Conservation (phyloP, 2,888 invertebrate species). For the Pterobdella sp. region DNA sequence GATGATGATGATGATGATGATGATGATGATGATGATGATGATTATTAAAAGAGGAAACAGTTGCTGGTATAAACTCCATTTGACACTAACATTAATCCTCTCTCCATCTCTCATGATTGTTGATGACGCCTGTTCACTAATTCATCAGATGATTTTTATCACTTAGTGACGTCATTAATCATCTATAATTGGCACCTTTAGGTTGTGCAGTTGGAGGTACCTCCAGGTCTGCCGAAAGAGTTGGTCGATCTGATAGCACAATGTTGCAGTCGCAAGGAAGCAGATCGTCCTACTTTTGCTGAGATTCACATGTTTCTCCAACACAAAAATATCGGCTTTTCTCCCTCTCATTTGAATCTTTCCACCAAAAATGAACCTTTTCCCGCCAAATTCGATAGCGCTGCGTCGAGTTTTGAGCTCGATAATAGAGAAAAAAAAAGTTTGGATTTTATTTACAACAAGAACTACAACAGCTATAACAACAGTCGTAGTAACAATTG, state of each 20-base stretch:
- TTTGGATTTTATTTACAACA: not conserved
- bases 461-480: not conserved
- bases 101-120: too few relatives aligned
- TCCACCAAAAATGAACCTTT: too few relatives aligned
- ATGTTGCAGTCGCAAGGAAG: slow-evolving; percentile 76
- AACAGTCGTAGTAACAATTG: not conserved
- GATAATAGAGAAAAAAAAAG: not conserved
- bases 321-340: slow-evolving; percentile 49
- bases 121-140: too few relatives aligned
- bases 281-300: slow-evolving; percentile 73
- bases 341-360: too few relatives aligned
- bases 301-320: slow-evolving; percentile 78
- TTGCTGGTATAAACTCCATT: too few relatives aligned
- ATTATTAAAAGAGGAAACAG: not conserved
- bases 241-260: slow-evolving; percentile 83
- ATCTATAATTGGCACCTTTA: too few relatives aligned
- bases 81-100: too few relatives aligned
- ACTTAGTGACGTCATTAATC: too few relatives aligned
- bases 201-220: slow-evolving; percentile 62
- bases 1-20: slow-evolving; percentile 15
- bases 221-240: slow-evolving; percentile 70
- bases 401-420: not conserved
- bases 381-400: too few relatives aligned
- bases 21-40: not conserved
- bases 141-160: too few relatives aligned